Percentiles rank a stretch among this genome's conserved stretches.
Conservation (phyloP, 2,888 invertebrate species). For the Criorhina ranunculi region DNA sequence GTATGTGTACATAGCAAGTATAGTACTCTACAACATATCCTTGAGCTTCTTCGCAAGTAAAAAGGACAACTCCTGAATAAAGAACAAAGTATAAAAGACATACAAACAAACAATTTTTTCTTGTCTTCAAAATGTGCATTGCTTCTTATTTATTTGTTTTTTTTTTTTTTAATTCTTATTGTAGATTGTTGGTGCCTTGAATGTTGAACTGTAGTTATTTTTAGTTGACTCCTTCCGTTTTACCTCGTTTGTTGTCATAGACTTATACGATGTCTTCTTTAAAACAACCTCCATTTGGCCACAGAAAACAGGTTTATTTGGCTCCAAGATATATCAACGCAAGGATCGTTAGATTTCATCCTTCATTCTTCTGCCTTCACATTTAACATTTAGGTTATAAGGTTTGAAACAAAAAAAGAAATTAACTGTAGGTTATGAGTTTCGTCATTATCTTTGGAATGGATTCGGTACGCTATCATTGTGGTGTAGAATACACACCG, state of each 20-base stretch:
- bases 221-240: slow-evolving; percentile 50
- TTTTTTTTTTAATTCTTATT: slow-evolving; percentile 50
- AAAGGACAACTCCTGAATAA: slow-evolving; percentile 57
- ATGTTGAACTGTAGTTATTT: slow-evolving; percentile 51
- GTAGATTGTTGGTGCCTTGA: slow-evolving; percentile 48
- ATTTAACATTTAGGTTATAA: slow-evolving; percentile 60
- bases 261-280: slow-evolving; percentile 39
- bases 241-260: slow-evolving; percentile 43
- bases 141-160: slow-evolving; percentile 57
- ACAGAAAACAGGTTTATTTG: slow-evolving; percentile 66
- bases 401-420: slow-evolving; percentile 14
- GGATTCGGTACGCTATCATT: slow-evolving; percentile 16
- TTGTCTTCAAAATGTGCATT: slow-evolving; percentile 48
- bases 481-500: slow-evolving; percentile 37
- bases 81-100: slow-evolving; percentile 60
- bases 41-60: slow-evolving; percentile 42
- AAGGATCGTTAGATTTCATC: slow-evolving; percentile 66
- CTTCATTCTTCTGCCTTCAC: slow-evolving; percentile 55
- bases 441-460: slow-evolving; percentile 45
- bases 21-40: slow-evolving; percentile 42
- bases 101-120: slow-evolving; percentile 53
- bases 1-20: slow-evolving; percentile 34
- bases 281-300: slow-evolving; percentile 67
- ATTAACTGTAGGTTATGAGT: slow-evolving; percentile 42
- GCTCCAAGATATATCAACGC: slow-evolving; percentile 66